Conservation (phyloP, 2,113 vertebrate genomes). For the Elephantulus edwardii region DNA sequence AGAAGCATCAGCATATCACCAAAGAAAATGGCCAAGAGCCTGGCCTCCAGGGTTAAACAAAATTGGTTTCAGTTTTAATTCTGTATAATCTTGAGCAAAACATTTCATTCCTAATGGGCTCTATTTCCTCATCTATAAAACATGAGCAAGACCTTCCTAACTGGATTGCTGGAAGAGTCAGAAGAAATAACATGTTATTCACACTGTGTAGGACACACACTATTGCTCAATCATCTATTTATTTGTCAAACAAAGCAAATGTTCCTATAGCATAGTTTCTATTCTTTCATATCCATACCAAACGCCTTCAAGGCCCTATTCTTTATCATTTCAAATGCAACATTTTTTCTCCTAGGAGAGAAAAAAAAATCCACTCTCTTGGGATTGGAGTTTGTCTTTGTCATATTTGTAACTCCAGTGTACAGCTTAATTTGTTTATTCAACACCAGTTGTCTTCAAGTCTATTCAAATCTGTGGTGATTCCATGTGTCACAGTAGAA, state of each 20-base stretch:
- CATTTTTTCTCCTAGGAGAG: neutral
- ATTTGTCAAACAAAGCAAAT: conserved; percentile 11
- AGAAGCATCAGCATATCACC: neutral
- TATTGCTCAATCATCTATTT: conserved; percentile 4
- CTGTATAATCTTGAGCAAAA: neutral
- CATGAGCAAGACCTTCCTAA: neutral
- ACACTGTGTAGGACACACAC: neutral
- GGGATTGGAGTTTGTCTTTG: neutral
- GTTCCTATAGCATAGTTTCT: neutral
- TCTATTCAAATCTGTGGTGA: neutral
- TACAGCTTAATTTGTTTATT: neutral
- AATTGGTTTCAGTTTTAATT: neutral
- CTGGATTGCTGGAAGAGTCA: neutral
- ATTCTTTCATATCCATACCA: neutral
- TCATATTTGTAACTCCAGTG: neutral
- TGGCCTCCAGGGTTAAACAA: neutral
- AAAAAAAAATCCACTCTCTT: no score
- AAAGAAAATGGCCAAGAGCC: neutral
- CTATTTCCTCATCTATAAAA: conserved; percentile 9
- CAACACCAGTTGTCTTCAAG: neutral
- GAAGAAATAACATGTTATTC: conserved; percentile 19
- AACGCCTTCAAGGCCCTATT: neutral
- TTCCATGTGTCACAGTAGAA: neutral
- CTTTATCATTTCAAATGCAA: neutral
- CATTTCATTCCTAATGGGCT: neutral